Conservation (phyloP, 35 echinoderm and acorn worm genomes). For the Stichopus chloronotus region DNA sequence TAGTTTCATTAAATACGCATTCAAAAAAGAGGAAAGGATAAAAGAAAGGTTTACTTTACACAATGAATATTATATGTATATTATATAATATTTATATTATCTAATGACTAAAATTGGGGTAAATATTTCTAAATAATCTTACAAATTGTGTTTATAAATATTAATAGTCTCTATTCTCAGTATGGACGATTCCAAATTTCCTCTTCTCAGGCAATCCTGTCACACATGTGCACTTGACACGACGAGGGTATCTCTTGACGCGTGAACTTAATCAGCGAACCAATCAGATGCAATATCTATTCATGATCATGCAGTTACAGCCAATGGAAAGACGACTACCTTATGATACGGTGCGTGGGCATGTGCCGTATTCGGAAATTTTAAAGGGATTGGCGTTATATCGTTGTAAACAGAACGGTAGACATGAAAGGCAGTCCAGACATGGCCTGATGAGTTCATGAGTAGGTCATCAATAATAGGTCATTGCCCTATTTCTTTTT, state of each 20-base stretch:
- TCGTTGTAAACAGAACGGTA: neutral
- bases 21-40: too few relatives aligned
- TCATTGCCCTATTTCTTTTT: neutral
- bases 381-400: neutral
- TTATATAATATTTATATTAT: too few relatives aligned
- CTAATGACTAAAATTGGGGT: too few relatives aligned
- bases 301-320: neutral
- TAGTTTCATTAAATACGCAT: too few relatives aligned
- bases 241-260: neutral
- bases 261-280: neutral
- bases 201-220: too few relatives aligned
- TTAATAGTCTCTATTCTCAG: too few relatives aligned
- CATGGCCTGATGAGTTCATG: neutral
- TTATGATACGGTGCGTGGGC: neutral
- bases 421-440: neutral
- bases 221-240: neutral
- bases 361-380: neutral
- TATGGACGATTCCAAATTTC: too few relatives aligned
- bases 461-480: neutral
- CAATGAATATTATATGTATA: too few relatives aligned
- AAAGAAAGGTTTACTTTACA: too few relatives aligned
- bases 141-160: too few relatives aligned
- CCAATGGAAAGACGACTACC: neutral
- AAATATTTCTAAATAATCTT: too few relatives aligned
- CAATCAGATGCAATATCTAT: neutral